phyloP scores from a whole-genome alignment of 1,140 invertebrate genomes.

The Branchinecta lynchi region DNA sequence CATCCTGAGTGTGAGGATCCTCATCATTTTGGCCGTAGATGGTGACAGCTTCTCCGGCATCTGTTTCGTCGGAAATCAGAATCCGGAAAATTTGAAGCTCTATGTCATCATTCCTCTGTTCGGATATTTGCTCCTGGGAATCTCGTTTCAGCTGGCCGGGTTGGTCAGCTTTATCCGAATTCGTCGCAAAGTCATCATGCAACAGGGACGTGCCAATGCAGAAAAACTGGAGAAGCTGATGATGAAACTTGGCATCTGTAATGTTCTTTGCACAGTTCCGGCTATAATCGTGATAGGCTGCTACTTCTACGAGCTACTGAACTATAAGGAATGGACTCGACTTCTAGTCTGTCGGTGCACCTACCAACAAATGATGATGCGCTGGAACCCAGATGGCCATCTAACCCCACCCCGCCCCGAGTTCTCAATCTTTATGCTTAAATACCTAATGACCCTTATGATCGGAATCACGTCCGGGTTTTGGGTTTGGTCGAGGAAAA shows the following conservation, averaged over 20 bases:
- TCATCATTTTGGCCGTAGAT: constrained; percentile 64
- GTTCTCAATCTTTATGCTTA: constrained; percentile 40
- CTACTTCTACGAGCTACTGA: constrained; percentile 34
- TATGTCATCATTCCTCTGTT: constrained; percentile 71
- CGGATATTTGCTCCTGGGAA: constrained; percentile 31
- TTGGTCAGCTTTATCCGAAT: constrained; percentile 32
- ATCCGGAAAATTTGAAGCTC: constrained; percentile 54
- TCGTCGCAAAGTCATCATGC: constrained; percentile 30
- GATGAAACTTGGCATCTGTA: constrained; percentile 32
- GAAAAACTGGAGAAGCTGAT: constrained; percentile 35
- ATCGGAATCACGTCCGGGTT: constrained; percentile 44
- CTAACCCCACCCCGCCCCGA: constrained; percentile 28
- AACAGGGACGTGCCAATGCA: constrained; percentile 29
- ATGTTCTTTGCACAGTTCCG: constrained; percentile 32
- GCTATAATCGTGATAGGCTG: constrained; percentile 30
- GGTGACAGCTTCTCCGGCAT: constrained; percentile 41
- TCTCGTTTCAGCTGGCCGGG: constrained; percentile 28
- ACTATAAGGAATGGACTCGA: constrained; percentile 33
- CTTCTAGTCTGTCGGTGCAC: constrained; percentile 27
- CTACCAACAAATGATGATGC: constrained; percentile 24
- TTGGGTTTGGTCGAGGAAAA: constrained; percentile 47
- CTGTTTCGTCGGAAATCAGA: constrained; percentile 56
- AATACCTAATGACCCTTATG: constrained; percentile 40
- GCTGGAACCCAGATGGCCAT: constrained; percentile 23
- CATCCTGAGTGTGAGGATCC: constrained; percentile 64